These are phyloP conservation scores for Microctonus brassicae DNA, from an alignment of 2,888 invertebrate genomes.

Conservation along the genomic window DNA sequence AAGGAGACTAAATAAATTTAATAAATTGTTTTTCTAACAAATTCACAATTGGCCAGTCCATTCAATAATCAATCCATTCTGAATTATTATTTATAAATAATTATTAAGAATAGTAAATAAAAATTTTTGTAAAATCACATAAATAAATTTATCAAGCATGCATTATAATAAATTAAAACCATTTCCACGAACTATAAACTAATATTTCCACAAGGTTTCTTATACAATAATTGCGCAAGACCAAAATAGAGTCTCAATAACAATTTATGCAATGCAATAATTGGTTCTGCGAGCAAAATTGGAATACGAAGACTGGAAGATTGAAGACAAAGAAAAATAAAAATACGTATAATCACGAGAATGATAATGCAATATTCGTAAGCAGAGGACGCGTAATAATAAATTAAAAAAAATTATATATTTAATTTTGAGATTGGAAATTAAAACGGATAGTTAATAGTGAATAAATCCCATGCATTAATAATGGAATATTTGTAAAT, in stretches of 20 bases:
- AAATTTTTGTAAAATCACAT: too few relatives aligned
- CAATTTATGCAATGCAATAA: neutral
- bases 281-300: neutral
- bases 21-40: conserved; percentile 70
- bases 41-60: conserved; percentile 29
- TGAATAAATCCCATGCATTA: conserved; percentile 60
- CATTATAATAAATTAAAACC: neutral
- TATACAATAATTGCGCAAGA: neutral
- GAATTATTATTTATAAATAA: conserved; percentile 32
- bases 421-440: neutral
- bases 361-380: neutral
- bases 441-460: conserved; percentile 32
- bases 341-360: neutral
- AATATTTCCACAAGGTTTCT: neutral
- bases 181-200: neutral
- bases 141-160: conserved; percentile 3
- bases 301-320: neutral
- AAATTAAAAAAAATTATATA: conserved; percentile 21
- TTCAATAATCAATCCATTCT: conserved; percentile 22
- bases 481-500: conserved; percentile 43
- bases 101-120: conserved; percentile 15
- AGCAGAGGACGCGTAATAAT: neutral
- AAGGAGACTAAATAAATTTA: conserved; percentile 25
- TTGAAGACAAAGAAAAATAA: neutral
- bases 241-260: neutral